Conservation (phyloP, 1,140 invertebrate genomes). For the Drosophila ironensis region DNA sequence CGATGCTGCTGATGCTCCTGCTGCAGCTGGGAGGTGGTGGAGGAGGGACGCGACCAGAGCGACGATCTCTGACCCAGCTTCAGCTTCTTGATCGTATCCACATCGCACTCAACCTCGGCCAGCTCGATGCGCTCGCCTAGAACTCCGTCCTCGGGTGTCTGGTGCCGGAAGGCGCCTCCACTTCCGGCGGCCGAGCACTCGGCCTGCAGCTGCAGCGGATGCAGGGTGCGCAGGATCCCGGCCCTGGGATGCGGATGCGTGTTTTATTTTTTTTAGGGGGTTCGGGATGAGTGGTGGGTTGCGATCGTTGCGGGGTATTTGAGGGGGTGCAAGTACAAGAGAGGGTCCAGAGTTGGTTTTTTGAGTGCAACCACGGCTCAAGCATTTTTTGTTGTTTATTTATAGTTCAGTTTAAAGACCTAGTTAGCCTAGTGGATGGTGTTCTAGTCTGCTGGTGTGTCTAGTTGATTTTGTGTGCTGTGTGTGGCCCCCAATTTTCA, state of each 20-base stretch:
- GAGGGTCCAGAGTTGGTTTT: slow-evolving; percentile 63
- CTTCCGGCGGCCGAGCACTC: slow-evolving; percentile 55
- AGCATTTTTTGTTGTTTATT: no score
- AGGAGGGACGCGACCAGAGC: slow-evolving; percentile 87
- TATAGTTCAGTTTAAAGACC: slow-evolving; percentile 60
- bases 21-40: slow-evolving; percentile 83
- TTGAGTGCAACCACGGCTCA: slow-evolving; percentile 65
- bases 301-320: slow-evolving; percentile 35
- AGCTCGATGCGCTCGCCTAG: slow-evolving; percentile 83
- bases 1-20: slow-evolving; percentile 73
- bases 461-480: slow-evolving; percentile 33
- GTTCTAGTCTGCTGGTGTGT: slow-evolving; percentile 47
- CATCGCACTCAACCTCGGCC: slow-evolving; percentile 88
- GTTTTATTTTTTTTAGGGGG: slow-evolving; percentile 19
- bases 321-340: slow-evolving; percentile 50
- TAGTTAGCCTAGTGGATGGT: slow-evolving; percentile 70
- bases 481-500: slow-evolving; percentile 17
- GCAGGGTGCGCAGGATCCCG: slow-evolving; percentile 84
- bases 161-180: slow-evolving; percentile 58
- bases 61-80: slow-evolving; percentile 87
- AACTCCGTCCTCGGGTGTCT: slow-evolving; percentile 79
- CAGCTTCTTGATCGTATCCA: slow-evolving; percentile 89
- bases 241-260: slow-evolving; percentile 81
- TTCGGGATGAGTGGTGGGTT: slow-evolving; percentile 36
- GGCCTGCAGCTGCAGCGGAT: slow-evolving; percentile 83